These are phyloP conservation scores for Edolisoma coerulescens DNA, from an alignment of 2,113 vertebrate species.

Conservation along the genomic window DNA sequence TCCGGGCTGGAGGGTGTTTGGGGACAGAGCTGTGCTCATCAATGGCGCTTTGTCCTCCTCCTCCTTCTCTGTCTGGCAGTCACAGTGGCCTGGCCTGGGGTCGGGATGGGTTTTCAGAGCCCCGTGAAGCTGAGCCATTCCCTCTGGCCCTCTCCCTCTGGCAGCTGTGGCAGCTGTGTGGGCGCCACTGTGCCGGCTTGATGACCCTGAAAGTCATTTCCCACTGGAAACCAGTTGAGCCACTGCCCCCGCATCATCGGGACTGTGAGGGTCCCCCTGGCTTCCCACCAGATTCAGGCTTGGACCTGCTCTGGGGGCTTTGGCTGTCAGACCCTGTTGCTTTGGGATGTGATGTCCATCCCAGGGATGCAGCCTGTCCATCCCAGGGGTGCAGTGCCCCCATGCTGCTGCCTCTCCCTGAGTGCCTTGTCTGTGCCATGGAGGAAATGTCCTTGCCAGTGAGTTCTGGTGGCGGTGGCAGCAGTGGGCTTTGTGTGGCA, in stretches of 20 bases:
- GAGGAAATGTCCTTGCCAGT: not conserved
- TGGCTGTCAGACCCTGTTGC: not conserved
- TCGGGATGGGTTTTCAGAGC: not conserved
- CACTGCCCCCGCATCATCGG: rapidly evolving
- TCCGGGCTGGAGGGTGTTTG: not conserved
- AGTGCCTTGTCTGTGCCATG: rapidly evolving
- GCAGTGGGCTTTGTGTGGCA: rapidly evolving
- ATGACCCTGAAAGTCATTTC: not conserved
- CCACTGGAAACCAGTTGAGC: rapidly evolving
- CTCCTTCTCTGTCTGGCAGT: not conserved
- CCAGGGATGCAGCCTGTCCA: not conserved
- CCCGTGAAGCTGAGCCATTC: not conserved
- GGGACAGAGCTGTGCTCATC: not conserved
- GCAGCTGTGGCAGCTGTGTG: not conserved
- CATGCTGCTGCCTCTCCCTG: not conserved
- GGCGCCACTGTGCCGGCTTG: rapidly evolving
- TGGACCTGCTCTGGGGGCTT: not conserved
- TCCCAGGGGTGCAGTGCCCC: not conserved
- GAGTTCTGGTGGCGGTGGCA: not conserved
- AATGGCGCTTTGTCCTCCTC: slow-evolving; percentile 27
- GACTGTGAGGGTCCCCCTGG: not conserved
- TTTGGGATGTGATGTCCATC: not conserved
- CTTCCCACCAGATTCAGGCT: rapidly evolving
- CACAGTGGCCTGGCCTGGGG: not conserved
- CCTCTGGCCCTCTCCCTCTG: not conserved